These are phyloP conservation scores for Sebastes kiyomatsui DNA, from an alignment of 2,797 vertebrate species.

Conservation along the genomic window DNA sequence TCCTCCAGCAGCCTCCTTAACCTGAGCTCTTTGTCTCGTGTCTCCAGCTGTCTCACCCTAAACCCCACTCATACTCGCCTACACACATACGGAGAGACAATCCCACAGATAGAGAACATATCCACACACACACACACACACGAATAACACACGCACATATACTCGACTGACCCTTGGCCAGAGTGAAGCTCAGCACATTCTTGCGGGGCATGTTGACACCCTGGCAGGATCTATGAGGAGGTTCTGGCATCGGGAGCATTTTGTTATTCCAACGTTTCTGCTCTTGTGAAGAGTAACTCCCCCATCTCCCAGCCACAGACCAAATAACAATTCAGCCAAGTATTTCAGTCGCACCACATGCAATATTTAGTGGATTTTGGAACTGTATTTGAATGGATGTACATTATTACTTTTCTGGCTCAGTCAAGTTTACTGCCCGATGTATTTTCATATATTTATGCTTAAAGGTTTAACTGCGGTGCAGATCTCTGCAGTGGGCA, in stretches of 20 bases:
- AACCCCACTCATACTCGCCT: slow-evolving; percentile 24
- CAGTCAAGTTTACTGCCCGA: slow-evolving; percentile 15
- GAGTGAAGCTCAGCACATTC: slow-evolving; percentile 75
- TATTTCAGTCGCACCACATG: slow-evolving; percentile 56
- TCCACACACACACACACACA: background rate
- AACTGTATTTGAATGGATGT: slow-evolving; percentile 36
- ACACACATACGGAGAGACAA: slow-evolving; percentile 12
- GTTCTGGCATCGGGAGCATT: slow-evolving; percentile 69
- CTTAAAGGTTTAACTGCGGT: slow-evolving; percentile 10
- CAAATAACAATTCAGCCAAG: slow-evolving; percentile 63
- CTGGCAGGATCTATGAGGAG: slow-evolving; percentile 71
- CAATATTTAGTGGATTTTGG: slow-evolving; percentile 50
- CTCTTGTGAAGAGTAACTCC: slow-evolving; percentile 62
- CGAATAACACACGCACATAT: background rate
- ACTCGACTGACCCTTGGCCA: slow-evolving; percentile 28
- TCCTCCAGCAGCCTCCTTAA: slow-evolving; percentile 3
- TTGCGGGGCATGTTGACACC: slow-evolving; percentile 75
- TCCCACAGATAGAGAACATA: slow-evolving; percentile 23
- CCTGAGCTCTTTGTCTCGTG: slow-evolving; percentile 12
- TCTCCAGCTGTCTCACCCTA: slow-evolving; percentile 50
- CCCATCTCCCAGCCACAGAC: slow-evolving; percentile 59
- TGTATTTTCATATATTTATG: slow-evolving; percentile 40
- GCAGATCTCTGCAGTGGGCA: slow-evolving; percentile 4
- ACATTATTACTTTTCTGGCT: slow-evolving; percentile 56
- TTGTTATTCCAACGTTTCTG: slow-evolving; percentile 73